Evolutionary conservation across 35 echinoderm and acorn worm species (phyloP), one percentile per base, ranked within the genome.

Genomic region (Stichopus chloronotus): DNA sequence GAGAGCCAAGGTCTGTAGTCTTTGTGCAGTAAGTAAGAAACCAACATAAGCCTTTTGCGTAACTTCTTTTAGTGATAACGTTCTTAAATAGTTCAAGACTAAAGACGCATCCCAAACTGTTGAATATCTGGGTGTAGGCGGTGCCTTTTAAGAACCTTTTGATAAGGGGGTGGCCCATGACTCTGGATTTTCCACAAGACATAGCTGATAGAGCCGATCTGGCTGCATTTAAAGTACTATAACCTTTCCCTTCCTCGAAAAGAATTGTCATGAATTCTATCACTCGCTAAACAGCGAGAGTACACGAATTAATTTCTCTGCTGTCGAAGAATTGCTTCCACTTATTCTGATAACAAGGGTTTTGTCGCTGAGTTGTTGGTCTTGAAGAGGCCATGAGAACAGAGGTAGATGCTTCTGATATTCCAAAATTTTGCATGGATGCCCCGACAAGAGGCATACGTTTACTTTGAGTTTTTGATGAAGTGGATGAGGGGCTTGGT

Each of bases 61-160:
- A 19, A 78, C 76, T 78, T 78, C 7, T 8, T 78, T 24, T 8
- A 19, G 74, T 78, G 74, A 24, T 4, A 76, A 76, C 72, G 19
- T 5, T 78, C 13, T 78, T 78, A 78, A 78, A n/a, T 78, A 78
- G 74, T 20, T 78, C 74, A 78, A 78, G 52, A 78, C 74, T 78
- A 78, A 78, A 78, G 74, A 78, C n/a, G 52, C 74, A 22, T 78
- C 74, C 7, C 16, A 22, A 78, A 78, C 72, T 78, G 21, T 78
- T 78, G 74, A 78, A 78, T 20, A 22, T 22, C 74, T 78, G 74
- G 7, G n/a, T 30, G 16, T 14, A 78, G 74, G 74, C 5, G 74
- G 8, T 78, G 7, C n/a, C n/a, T 78, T 78, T 76, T 78, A 8
- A 7, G 8, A 78, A 78, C 74, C 74, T 78, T 78, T 78, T 78